A percentile compares a stretch with the other conserved stretches of the same genome.
Conservation (phyloP, 2,113 vertebrate species). For the Piprites chloris region DNA sequence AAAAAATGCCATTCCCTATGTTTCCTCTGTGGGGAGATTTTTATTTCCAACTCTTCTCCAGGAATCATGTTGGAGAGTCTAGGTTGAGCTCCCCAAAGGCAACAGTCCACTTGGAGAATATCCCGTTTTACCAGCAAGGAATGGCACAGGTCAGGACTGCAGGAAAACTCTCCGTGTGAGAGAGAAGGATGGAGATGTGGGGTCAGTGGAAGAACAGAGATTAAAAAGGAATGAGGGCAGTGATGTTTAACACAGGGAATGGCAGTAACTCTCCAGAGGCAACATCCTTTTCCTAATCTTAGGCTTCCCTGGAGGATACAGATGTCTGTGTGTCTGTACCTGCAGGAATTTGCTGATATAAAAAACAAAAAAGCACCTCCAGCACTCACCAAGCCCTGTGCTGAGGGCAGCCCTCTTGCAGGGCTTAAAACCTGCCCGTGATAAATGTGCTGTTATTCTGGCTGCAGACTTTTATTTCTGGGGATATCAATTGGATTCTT, state of each 20-base stretch:
- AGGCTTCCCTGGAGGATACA: background rate
- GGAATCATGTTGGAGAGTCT: background rate
- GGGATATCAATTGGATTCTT: conserved; percentile 44
- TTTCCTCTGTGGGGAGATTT: background rate
- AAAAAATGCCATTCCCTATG: background rate
- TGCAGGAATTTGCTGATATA: background rate
- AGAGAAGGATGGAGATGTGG: background rate
- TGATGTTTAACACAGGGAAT: background rate
- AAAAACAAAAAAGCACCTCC: background rate
- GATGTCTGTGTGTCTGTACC: background rate
- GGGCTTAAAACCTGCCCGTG: background rate
- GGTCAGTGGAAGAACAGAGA: background rate
- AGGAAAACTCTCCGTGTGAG: background rate
- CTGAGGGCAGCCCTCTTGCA: background rate
- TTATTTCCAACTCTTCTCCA: background rate
- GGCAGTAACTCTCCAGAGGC: background rate
- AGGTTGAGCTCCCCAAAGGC: background rate
- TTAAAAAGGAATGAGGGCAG: background rate
- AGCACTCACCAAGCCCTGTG: background rate
- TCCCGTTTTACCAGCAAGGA: accelerated
- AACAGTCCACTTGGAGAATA: background rate
- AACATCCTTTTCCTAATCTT: background rate
- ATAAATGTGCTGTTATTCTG: conserved; percentile 44
- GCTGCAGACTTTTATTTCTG: conserved; percentile 37
- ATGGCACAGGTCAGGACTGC: background rate